Conservation (phyloP, 2,113 vertebrate genomes). For the Macheiramphus alcinus region DNA sequence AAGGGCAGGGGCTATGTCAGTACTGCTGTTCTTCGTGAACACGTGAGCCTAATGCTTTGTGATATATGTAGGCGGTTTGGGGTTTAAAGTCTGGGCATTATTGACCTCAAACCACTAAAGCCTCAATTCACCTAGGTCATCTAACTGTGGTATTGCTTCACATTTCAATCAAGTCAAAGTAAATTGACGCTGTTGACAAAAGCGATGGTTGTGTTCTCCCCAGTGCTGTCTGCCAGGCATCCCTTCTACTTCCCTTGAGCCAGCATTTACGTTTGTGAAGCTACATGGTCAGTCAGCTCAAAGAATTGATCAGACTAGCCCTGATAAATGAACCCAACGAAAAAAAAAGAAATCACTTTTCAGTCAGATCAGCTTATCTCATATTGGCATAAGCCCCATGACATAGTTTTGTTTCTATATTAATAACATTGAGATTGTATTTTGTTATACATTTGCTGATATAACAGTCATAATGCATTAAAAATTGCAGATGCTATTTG, state of each 20-base stretch:
- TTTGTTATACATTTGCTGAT: not conserved
- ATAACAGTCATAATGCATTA: not conserved
- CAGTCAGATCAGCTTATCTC: not conserved
- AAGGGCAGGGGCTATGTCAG: not conserved
- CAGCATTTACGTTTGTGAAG: not conserved
- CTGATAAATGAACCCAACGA: not conserved
- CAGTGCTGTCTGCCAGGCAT: not conserved
- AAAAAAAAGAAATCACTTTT: not conserved
- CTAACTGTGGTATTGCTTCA: not conserved
- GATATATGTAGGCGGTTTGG: not conserved
- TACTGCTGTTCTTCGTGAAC: not conserved
- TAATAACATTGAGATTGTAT: not conserved
- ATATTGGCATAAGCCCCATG: not conserved
- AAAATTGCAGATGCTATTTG: not conserved
- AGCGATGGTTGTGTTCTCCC: not conserved
- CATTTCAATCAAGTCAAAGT: not conserved
- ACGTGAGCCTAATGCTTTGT: constrained; percentile 14
- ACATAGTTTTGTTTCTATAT: not conserved
- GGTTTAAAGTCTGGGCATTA: not conserved
- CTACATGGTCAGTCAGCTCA: not conserved
- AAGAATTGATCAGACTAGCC: not conserved
- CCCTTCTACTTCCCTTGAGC: not conserved
- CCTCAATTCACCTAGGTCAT: not conserved
- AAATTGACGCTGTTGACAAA: not conserved
- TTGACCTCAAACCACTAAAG: constrained; percentile 38